Evolutionary conservation across 2,113 vertebrate species (phyloP).

Genomic region (Rhipidura dahli): DNA sequence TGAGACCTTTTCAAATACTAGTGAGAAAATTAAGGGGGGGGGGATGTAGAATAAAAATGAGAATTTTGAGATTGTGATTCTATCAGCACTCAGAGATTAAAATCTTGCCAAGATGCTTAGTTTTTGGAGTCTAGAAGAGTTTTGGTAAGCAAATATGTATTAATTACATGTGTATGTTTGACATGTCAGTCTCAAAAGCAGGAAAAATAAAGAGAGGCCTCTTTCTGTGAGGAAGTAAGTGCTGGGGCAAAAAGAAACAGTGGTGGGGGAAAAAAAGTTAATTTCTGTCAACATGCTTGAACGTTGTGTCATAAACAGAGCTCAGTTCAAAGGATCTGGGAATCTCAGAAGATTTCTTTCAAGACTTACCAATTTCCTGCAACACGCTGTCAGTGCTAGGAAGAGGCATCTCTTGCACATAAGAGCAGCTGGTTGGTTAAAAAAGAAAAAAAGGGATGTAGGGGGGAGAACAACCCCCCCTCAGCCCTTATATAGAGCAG

Average conservation of each 20-base stretch:
- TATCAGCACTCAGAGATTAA: neutral
- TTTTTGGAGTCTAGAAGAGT: neutral
- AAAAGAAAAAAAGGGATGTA: neutral
- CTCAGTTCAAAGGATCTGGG: slow-evolving; percentile 6
- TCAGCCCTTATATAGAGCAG: neutral
- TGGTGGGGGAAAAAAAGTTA: neutral
- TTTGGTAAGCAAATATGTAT: neutral
- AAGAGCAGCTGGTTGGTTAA: neutral
- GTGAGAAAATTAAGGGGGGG: neutral
- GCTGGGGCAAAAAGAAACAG: neutral
- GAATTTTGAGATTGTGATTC: neutral
- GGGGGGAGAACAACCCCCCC: neutral
- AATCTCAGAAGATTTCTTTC: neutral
- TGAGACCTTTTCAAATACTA: neutral
- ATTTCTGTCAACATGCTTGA: neutral
- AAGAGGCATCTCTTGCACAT: neutral
- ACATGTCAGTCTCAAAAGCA: neutral
- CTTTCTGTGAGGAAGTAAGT: neutral
- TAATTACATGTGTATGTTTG: neutral
- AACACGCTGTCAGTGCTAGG: neutral
- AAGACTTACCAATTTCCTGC: neutral
- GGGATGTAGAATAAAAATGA: too few species aligned
- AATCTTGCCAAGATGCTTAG: neutral
- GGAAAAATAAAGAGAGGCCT: neutral
- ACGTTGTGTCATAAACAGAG: neutral